Base-by-base conservation (phyloP, 2,113 vertebrate species). In the Zosterops pallidus region DNA sequence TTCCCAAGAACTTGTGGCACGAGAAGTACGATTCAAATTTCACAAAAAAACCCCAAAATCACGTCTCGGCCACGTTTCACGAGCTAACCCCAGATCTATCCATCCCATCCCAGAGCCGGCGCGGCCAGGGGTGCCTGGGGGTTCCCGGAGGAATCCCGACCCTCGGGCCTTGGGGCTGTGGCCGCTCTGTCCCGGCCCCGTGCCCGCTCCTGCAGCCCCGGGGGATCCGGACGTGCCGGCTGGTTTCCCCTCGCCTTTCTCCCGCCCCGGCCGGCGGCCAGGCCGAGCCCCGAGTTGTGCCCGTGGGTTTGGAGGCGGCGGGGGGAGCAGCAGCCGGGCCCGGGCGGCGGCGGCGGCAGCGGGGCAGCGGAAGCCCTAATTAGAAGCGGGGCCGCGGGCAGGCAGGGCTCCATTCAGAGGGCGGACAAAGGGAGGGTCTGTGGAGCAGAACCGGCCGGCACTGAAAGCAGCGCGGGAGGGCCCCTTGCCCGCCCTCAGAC, bases 361-460 rank as follows among this genome's bases (percentile, higher is more conserved):
- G 97, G 76, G 81, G 57, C 80, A 98, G 97, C 97, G 95, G 98
- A 98, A 98, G 96, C 97, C 95, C 98, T 98, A 98, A 98, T 99
- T 98, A 98, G 98, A 98, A 97, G 98, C 95, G 94, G 92, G 97
- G 94, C 97, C 96, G 95, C 94, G 76, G 95, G 96, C 97, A 95
- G 98, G 98, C 96, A 98, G 98, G 98, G 97, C 98, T 95, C 97
- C 97, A 98, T 99, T 98, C 98, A 98, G 52, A 72, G 14, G 77
- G 80, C 76, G 92, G 95, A 98, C 98, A 99, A 99, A 98, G 96
- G 97, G 89, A 96, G 46, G 91, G 94, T 97, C 98, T 94, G 72
- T 97, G 97, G 97, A 98, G 98, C 98, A 98, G 98, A 98, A 98
- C 98, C 94, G 14, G 94, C 64, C 92, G 90, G 97, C 96, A 93